These are phyloP conservation scores for Gryllus longicercus DNA, from an alignment of 2,888 invertebrate genomes.

Conservation along the genomic window DNA sequence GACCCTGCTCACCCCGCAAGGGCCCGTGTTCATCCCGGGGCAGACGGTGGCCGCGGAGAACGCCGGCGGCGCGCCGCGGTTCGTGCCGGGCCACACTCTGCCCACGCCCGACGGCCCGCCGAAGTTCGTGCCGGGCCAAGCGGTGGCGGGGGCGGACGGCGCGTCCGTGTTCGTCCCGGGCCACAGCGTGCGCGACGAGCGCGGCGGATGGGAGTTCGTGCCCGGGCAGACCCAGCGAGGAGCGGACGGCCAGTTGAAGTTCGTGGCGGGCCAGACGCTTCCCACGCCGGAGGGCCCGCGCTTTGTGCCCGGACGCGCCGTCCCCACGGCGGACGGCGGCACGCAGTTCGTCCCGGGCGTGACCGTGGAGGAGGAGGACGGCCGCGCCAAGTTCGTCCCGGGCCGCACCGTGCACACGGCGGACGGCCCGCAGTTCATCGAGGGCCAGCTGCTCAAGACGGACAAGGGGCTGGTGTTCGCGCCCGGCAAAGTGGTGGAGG, in stretches of 20 bases:
- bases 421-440: constrained; percentile 61
- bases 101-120: constrained; percentile 53
- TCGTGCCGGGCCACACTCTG: constrained; percentile 58
- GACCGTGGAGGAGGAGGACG: constrained; percentile 49
- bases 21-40: constrained; percentile 61
- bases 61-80: constrained; percentile 60
- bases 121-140: constrained; percentile 60
- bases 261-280: constrained; percentile 63
- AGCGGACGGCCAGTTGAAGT: constrained; percentile 55
- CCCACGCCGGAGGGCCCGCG: constrained; percentile 60
- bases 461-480: constrained; percentile 57
- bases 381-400: constrained; percentile 53
- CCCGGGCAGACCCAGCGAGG: constrained; percentile 61
- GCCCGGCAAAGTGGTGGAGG: constrained; percentile 58
- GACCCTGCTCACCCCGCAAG: constrained; percentile 58
- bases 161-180: constrained; percentile 60
- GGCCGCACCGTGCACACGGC: constrained; percentile 62
- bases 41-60: constrained; percentile 51
- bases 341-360: constrained; percentile 59
- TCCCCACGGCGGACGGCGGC: constrained; percentile 51
- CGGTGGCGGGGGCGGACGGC: constrained; percentile 51
- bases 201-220: constrained; percentile 58
- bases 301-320: constrained; percentile 64
- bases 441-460: constrained; percentile 62
- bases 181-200: constrained; percentile 55